Conservation (phyloP, 2,888 invertebrate genomes). For the Malacosoma neustria region DNA sequence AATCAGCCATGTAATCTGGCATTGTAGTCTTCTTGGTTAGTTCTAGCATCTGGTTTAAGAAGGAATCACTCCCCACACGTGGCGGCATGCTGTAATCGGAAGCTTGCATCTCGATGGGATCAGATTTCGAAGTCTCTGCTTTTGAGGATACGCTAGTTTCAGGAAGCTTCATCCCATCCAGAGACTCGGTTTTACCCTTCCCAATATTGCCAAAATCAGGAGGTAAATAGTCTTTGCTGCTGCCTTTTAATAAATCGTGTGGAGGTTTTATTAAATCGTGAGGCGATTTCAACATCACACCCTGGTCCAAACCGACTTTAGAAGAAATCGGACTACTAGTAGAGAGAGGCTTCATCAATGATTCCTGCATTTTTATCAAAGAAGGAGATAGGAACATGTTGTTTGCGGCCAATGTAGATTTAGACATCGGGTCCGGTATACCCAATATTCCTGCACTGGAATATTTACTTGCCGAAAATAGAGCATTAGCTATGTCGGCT, state of each 20-base stretch:
- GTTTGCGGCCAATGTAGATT: constrained; percentile 83
- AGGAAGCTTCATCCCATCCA: constrained; percentile 52
- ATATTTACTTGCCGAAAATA: constrained; percentile 80
- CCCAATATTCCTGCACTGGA: constrained; percentile 77
- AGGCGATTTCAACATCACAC: constrained; percentile 57
- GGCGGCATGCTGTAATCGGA: constrained; percentile 67
- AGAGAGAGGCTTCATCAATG: constrained; percentile 74
- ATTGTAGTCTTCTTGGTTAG: constrained; percentile 69
- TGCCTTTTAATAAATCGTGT: constrained; percentile 17
- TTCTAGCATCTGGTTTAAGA: constrained; percentile 70
- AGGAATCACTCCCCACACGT: constrained; percentile 59
- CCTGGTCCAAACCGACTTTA: constrained; percentile 60
- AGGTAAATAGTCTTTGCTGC: constrained; percentile 46
- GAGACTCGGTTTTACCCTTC: constrained; percentile 63
- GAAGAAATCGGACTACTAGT: constrained; percentile 71
- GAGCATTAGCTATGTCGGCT: constrained; percentile 78
- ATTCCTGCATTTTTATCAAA: constrained; percentile 82
- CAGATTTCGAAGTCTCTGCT: constrained; percentile 56
- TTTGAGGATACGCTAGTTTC: constrained; percentile 64
- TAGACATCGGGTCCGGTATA: constrained; percentile 85
- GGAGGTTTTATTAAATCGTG: constrained; percentile 45
- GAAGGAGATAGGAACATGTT: constrained; percentile 87
- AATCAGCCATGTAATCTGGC: constrained; percentile 64
- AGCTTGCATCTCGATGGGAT: constrained; percentile 40
- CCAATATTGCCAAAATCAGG: constrained; percentile 72